Evolutionary conservation across 2,113 vertebrate species (phyloP), one percentile per base, ranked within the genome.

Genomic region (Nothocercus nigrocapillus): DNA sequence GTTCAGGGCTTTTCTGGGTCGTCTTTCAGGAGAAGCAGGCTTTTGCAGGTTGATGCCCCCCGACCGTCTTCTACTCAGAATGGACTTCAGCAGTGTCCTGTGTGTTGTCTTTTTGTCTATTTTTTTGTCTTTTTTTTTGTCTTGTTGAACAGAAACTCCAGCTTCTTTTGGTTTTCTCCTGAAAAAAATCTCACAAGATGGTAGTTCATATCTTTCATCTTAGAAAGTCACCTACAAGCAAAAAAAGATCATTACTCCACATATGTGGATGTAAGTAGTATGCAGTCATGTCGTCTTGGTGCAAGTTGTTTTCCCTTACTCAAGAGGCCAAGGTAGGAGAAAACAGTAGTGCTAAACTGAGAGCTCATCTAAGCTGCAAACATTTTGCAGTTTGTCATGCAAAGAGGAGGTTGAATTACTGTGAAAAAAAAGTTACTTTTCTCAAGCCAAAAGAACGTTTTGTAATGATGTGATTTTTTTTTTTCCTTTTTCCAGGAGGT

Each of bases 381-480:
- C 22, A 24, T 91, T 94, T 91, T 88, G 47, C 38, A 59, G 54
- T 85, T 88, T 80, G 38, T 76, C 75, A 85, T 45, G 45, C 79
- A 54, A 82, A 69, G 38, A 74, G 28, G 11, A 27, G 88, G 49
- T 76, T 63, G 72, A 95, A 83, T 45, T 74, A n/a, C 4, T 30
- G 45, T 7, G 30, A 74, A 80, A 93, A 96, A 96, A 51, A 16
- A 88, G 53, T 91, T 89, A 85, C 32, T 73, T 93, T 76, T 73
- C 72, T 85, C 30, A 49, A 77, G 75, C 67, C 59, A 74, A 54
- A 95, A 82, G 14, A 56, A 16, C 9, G 15, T 73, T 93, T 85
- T 89, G 38, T 63, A 76, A 62, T 74, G 8, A 22, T 40, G 28
- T 70, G 30, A 11, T 36, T 61, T 75, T 67, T 73, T 72, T 72